Evolutionary conservation across 2,113 vertebrate genomes (phyloP).

Genomic region (Peromyscus maniculatus): DNA sequence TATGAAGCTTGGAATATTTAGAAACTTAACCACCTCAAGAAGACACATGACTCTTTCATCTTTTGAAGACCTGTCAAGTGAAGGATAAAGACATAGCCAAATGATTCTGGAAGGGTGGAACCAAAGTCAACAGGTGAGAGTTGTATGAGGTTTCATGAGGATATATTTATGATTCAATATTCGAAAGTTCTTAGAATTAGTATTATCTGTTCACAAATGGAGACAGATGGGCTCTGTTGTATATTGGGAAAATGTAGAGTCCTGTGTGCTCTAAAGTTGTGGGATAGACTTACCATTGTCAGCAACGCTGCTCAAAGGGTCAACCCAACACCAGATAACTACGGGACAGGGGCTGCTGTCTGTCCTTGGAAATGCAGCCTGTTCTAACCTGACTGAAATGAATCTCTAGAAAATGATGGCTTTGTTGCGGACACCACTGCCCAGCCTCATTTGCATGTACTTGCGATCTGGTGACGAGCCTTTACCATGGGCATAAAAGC

Average conservation of each 20-base stretch:
- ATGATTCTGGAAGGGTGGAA: not conserved
- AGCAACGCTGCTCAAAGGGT: fast-evolving
- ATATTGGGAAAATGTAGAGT: not conserved
- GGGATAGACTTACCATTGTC: fast-evolving
- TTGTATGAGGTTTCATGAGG: fast-evolving
- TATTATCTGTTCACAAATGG: not conserved
- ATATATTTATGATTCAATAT: fast-evolving
- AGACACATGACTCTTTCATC: not conserved
- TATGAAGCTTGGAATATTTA: not conserved
- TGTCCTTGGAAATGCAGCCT: not conserved
- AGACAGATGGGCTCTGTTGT: too few relatives aligned
- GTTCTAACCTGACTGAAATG: not conserved
- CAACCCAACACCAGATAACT: fast-evolving
- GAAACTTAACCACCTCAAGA: not conserved
- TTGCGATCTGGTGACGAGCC: not conserved
- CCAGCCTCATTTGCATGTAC: not conserved
- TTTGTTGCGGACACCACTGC: too few relatives aligned
- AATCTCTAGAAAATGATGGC: not conserved
- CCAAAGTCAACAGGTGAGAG: not conserved
- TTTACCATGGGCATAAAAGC: fast-evolving
- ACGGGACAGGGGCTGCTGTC: fast-evolving
- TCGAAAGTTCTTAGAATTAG: not conserved
- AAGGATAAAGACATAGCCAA: not conserved
- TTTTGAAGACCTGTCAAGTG: not conserved
- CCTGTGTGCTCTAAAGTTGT: not conserved